Base-by-base conservation (phyloP, 2,888 invertebrate species). In the Lutraria lutraria region DNA sequence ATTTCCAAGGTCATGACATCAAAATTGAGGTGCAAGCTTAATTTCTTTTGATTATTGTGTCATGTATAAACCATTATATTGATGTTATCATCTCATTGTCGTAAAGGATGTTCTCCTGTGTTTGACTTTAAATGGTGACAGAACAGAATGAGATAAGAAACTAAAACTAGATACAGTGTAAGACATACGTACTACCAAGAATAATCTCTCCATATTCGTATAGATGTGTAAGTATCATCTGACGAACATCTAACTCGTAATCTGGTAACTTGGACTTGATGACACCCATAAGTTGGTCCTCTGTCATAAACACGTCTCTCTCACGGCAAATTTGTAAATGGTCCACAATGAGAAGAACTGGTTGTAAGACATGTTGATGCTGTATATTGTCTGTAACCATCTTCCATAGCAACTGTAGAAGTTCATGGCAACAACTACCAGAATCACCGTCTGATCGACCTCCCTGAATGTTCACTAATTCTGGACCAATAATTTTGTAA, bases 171-270 rank as follows among this genome's bases (percentile, higher is more conserved):
- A 34, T 2, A 43, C n/a, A n/a, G n/a, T n/a, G n/a, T 68, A n/a
- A 68, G 8, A 25, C 4, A 68, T 53, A 90, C 94, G 87, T 89
- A 94, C 94, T 94, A 34, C 91, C 91, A 0, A 92, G 88, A 25
- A 94, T 85, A 34, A 94, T 93, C 88, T 93, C 94, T 85, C 93
- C 92, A 83, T 90, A 92, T 56, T 90, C 90, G 68, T 90, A 91
- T 15, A 94, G 86, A 63, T 92, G 90, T 12, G 90, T 92, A 81
- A 92, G 90, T 29, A 94, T 91, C 81, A 92, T 89, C 86, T 94
- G 94, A 81, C 92, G 92, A 1, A 93, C 87, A 72, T 92, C 93
- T 53, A 88, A 81, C 76, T 92, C 90, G 72, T 89, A 92, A 53
- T 88, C 90, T n/a, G 94, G 94, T 63, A 93, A 79, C 68, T 89